These are phyloP conservation scores for Schizopygopsis malacanthus DNA, from an alignment of 2,797 vertebrate species.

Conservation along the genomic window DNA sequence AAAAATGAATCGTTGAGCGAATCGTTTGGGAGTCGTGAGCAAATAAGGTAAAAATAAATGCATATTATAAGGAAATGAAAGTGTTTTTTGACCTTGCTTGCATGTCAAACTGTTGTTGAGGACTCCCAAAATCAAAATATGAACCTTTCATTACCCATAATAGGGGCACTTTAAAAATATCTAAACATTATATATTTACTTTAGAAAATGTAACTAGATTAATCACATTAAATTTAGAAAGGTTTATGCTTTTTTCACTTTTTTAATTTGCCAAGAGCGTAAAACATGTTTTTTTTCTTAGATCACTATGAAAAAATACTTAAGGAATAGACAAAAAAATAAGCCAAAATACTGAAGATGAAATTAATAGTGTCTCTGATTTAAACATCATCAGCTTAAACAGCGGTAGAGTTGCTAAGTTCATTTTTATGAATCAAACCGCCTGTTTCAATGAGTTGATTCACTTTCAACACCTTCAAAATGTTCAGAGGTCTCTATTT, in stretches of 20 bases:
- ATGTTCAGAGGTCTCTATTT: not conserved
- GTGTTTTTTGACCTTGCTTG: too few species aligned
- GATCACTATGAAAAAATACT: not conserved
- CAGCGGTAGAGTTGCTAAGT: not conserved
- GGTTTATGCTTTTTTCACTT: not conserved
- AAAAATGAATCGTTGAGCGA: too few species aligned
- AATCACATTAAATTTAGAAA: not conserved
- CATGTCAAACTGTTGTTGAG: too few species aligned
- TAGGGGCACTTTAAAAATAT: not conserved
- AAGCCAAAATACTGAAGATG: not conserved
- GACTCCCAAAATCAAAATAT: too few species aligned
- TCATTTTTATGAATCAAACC: not conserved
- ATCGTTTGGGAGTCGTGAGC: too few species aligned
- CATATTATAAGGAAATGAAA: too few species aligned
- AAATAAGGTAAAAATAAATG: too few species aligned
- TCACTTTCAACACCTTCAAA: not conserved
- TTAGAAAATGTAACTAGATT: not conserved
- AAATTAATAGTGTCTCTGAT: not conserved
- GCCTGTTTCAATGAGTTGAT: not conserved
- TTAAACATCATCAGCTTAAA: not conserved
- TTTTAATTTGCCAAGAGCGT: not conserved
- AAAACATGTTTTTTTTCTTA: not conserved
- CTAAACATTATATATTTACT: not conserved
- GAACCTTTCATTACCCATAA: too few species aligned
- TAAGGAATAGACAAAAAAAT: not conserved